Base-by-base conservation (phyloP, 2,888 invertebrate genomes). In the Halictus ligatus region DNA sequence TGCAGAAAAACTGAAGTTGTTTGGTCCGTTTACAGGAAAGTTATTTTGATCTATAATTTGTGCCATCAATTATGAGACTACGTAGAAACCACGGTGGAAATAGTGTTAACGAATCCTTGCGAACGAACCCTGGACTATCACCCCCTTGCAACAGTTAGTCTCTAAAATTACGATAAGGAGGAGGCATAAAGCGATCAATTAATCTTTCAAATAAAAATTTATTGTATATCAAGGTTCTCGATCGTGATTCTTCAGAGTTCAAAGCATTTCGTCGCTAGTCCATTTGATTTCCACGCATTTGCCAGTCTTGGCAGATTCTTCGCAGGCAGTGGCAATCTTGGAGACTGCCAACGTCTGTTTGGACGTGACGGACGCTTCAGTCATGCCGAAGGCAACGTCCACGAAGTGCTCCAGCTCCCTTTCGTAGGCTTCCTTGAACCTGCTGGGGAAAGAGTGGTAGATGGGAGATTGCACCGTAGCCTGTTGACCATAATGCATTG, bases 351-450 rank as follows among this genome's bases (percentile, higher is more conserved):
- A 92, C 3, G 96, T 96, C 89, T 97, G 96, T 90, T 95, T 95
- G 43, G 95, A 95, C 3, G 95, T 95, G 1, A 97, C 96, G 0
- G 93, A 92, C 2, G 94, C 82, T n/a, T 94, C 88, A 0, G 89
- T 92, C 85, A 95, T 95, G 95, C 96, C 96, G 88, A 96, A 95
- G 2, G 96, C 94, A 21, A 96, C 95, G 86, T 96, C 96, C 75
- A 97, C 91, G 92, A 97, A 97, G 91, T 97, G 96, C n/a, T 97
- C 96, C 90, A 97, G 94, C 91, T 97, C 97, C 0, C 91, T 88
- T 71, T 93, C 92, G 92, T 97, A 97, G 0, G 96, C 96, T 60
- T 95, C 94, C 87, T 92, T 94, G 92, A 95, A 97, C 46, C 97
- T 96, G 0, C 96, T 97, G 0, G 97, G 95, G 92, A 97, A 97